Evolutionary conservation across 2,113 vertebrate genomes (phyloP).

Genomic region (Leptobrachium ailaonicum): DNA sequence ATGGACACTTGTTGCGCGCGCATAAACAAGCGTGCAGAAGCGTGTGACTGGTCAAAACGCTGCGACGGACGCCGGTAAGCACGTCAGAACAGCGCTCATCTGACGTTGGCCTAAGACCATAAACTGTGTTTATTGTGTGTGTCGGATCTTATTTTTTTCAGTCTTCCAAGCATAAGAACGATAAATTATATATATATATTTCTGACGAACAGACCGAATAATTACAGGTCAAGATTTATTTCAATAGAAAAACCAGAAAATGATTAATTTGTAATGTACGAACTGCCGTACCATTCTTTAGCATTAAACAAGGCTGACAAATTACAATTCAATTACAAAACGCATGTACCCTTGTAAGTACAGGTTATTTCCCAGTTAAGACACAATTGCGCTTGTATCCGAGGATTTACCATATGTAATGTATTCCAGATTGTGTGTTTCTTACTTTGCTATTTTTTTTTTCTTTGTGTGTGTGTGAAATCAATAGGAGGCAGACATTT

Average conservation of each 20-base stretch:
- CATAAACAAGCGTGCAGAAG: no score
- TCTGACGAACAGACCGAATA: no score
- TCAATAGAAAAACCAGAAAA: constrained; percentile 28
- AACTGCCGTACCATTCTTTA: constrained; percentile 24
- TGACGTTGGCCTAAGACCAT: no score
- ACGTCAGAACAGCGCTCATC: no score
- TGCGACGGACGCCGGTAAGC: no score
- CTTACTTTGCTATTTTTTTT: constrained; percentile 17
- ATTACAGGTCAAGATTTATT: constrained; percentile 21
- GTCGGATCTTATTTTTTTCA: no score
- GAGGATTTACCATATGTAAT: constrained; percentile 36
- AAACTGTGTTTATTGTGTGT: no score
- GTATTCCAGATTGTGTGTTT: constrained; percentile 37
- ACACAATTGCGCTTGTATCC: constrained; percentile 39
- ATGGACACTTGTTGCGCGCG: no score
- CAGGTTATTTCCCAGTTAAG: constrained; percentile 13
- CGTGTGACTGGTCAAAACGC: no score
- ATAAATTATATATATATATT: no score
- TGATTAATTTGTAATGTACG: constrained; percentile 25
- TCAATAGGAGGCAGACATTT: constrained; percentile 49
- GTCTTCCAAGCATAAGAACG: no score
- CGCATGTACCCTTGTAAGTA: constrained; percentile 11
- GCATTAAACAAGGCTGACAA: constrained; percentile 16
- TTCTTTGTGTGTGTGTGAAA: constrained; percentile 18
- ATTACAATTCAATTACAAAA: constrained; percentile 28